Evolutionary conservation across 2,113 vertebrate genomes (phyloP).

Genomic region (Lycaon pictus): DNA sequence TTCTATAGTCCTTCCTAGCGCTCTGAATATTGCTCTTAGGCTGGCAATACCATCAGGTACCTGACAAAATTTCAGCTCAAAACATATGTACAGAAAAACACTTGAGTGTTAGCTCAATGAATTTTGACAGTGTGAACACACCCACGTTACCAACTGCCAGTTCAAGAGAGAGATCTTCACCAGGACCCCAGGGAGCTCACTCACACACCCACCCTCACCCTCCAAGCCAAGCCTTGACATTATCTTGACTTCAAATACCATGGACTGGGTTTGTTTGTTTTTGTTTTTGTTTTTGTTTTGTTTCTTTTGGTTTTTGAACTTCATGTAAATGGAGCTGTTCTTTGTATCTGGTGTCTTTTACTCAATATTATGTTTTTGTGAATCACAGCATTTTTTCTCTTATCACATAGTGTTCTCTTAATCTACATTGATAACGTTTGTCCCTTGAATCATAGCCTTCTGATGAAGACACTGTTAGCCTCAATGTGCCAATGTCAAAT

Average conservation of each 20-base stretch:
- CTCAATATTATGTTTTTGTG: background rate
- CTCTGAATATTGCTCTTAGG: background rate
- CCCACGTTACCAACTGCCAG: background rate
- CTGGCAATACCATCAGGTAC: background rate
- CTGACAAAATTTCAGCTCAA: background rate
- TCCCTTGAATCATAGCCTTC: conserved; percentile 89
- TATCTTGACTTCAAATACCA: background rate
- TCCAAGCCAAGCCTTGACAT: background rate
- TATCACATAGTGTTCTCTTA: background rate
- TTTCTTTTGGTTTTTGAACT: background rate
- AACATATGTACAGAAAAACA: background rate
- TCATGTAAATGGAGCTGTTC: background rate
- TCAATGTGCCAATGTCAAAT: conserved; percentile 95
- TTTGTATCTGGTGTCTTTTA: background rate
- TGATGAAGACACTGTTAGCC: conserved; percentile 95
- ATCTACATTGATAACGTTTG: background rate
- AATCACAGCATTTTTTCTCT: background rate
- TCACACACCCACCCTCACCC: rapidly evolving
- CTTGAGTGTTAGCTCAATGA: background rate
- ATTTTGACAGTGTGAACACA: background rate
- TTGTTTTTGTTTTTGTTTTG: background rate
- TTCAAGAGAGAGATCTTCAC: background rate
- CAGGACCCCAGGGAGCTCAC: background rate
- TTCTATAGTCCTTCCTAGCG: background rate
- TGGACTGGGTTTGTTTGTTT: background rate